Evolutionary conservation across 2,888 invertebrate species (phyloP).

Genomic region (Zelleria hepariella): DNA sequence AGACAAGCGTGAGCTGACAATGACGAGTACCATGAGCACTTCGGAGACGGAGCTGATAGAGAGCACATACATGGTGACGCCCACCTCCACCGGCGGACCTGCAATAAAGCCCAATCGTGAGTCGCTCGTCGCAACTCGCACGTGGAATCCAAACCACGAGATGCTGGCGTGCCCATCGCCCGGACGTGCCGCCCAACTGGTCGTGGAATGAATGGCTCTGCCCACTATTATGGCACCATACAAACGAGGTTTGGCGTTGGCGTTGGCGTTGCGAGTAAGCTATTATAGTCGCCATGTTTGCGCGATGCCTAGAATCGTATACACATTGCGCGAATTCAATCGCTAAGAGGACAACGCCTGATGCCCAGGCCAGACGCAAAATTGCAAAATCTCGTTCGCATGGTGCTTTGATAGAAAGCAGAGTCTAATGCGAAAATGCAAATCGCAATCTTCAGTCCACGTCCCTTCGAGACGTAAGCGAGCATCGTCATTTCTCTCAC

Average conservation of each 20-base stretch:
- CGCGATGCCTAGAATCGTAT: too few species aligned
- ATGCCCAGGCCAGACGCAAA: too few species aligned
- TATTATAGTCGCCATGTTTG: not conserved
- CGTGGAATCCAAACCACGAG: conserved; percentile 51
- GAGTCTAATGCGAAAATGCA: too few species aligned
- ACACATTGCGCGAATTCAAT: too few species aligned
- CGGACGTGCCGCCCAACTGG: conserved; percentile 25
- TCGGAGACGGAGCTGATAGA: conserved; percentile 98
- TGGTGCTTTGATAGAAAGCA: too few species aligned
- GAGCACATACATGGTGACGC: conserved; percentile 98
- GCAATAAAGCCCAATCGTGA: conserved; percentile 75
- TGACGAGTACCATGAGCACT: conserved; percentile 93
- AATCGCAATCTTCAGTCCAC: conserved; percentile 14
- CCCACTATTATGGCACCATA: too few species aligned
- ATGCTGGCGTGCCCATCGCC: conserved; percentile 23
- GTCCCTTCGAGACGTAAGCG: conserved; percentile 37
- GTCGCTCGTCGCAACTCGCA: conserved; percentile 22
- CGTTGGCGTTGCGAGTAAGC: too few species aligned
- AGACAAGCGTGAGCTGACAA: conserved; percentile 65
- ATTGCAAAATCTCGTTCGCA: too few species aligned
- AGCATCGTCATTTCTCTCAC: conserved; percentile 20
- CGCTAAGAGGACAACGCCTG: too few species aligned
- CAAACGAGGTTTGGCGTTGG: too few species aligned
- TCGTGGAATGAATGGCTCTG: conserved; percentile 18
- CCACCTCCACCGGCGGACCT: conserved; percentile 98